These are phyloP conservation scores for Eueides isabella DNA, from an alignment of 1,140 invertebrate species.

Conservation along the genomic window DNA sequence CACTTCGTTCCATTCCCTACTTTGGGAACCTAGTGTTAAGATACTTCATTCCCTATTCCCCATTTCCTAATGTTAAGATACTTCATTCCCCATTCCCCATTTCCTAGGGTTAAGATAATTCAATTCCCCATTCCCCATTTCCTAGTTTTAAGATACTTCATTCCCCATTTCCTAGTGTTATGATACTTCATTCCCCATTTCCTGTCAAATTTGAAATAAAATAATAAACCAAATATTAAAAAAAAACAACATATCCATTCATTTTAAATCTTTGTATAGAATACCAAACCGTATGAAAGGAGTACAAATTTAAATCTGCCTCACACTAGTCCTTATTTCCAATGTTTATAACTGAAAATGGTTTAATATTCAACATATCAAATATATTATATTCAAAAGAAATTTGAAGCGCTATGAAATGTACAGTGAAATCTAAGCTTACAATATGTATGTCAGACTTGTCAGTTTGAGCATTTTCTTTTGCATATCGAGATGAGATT, in stretches of 20 bases:
- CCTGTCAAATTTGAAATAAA: too few species aligned
- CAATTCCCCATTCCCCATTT: too few species aligned
- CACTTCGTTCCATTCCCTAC: too few species aligned
- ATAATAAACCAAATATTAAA: not conserved
- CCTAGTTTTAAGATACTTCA: too few species aligned
- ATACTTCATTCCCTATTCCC: too few species aligned
- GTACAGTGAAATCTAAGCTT: constrained; percentile 38
- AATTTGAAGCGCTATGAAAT: constrained; percentile 43
- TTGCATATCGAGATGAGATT: constrained; percentile 31
- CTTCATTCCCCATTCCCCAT: too few species aligned
- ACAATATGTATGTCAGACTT: constrained; percentile 35
- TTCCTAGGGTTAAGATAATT: too few species aligned
- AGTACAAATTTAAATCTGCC: constrained; percentile 5
- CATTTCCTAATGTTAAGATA: too few species aligned
- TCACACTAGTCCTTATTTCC: constrained; percentile 17
- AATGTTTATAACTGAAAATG: constrained; percentile 18
- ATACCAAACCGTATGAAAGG: not conserved
- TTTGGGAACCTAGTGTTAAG: too few species aligned
- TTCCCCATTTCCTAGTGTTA: too few species aligned
- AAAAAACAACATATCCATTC: not conserved
- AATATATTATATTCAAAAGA: constrained; percentile 12
- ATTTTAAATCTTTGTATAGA: not conserved
- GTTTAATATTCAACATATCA: not conserved
- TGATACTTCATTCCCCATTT: too few species aligned
- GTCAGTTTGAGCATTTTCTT: constrained; percentile 30